Conservation (phyloP, 2,797 vertebrate species). For the Schizopygopsis pylzovi region DNA sequence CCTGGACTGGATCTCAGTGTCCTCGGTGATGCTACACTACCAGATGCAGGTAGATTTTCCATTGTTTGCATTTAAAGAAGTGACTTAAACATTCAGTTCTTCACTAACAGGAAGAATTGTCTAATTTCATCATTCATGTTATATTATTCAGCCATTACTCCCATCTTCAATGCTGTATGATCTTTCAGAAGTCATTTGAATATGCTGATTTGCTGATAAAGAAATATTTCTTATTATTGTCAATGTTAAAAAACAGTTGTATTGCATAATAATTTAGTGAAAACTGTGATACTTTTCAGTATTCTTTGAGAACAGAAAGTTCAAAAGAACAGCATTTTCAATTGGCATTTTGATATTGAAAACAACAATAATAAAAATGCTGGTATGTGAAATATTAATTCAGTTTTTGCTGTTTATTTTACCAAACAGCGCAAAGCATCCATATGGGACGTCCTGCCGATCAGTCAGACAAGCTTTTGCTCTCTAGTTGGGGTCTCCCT, state of each 20-base stretch:
- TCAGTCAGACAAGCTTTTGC: conserved; percentile 84
- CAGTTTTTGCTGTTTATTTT: not conserved
- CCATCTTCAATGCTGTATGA: not conserved
- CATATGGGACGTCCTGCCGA: conserved; percentile 80
- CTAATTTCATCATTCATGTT: not conserved
- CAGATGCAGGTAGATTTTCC: conserved; percentile 65
- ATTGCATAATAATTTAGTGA: not conserved
- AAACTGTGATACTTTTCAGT: not conserved
- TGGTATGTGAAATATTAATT: not conserved
- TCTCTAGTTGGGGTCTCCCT: conserved; percentile 94
- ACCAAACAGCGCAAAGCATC: conserved; percentile 72
- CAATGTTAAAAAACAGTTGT: not conserved
- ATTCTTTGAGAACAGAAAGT: not conserved
- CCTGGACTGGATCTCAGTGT: conserved; percentile 79
- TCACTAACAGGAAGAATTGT: not conserved
- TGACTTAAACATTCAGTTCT: not conserved
- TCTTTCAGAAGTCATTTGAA: not conserved
- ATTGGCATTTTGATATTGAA: not conserved
- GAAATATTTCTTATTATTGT: not conserved
- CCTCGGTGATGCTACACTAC: conserved; percentile 62
- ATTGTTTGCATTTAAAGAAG: not conserved
- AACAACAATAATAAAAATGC: not conserved
- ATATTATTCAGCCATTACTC: not conserved
- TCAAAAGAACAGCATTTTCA: not conserved
- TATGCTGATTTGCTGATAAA: not conserved